Base-by-base conservation (phyloP, 2,888 invertebrate species). In the Athalia circularis region DNA sequence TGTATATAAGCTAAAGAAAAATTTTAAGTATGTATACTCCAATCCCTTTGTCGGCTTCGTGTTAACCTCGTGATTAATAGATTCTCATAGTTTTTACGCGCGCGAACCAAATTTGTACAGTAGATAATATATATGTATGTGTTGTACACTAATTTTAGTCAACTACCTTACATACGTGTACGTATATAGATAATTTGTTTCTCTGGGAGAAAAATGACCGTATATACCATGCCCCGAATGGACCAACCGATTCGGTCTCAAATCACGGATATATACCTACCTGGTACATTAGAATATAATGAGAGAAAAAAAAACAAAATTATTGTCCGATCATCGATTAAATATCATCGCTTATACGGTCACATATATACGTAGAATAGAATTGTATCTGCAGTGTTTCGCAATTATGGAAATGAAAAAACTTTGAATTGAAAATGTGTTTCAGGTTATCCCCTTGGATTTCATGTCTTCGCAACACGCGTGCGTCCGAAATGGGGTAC, bases 11-110 rank as follows among this genome's bases (percentile, higher is more conserved):
- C 64, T 52, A 64, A 59, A 67, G 67, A 65, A 78, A 77, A 77
- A 67, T 79, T 68, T 78, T 61, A 75, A 75, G 75, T 64, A 64
- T 75, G 75, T 75, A 75, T 62, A 50, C 29, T 43, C 6, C 68
- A 5, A 80, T 29, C 29, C 82, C 84, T 84, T 83, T 84, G 83
- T 84, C 83, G 84, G 83, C 79, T 72, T 77, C 80, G 82, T 79
- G 82, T 83, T 84, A 81, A 82, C 81, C 77, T 81, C 82, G 81
- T 83, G 82, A 82, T 83, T 83, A 83, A 83, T 83, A 80, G 79
- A 79, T 80, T 79, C 78, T 81, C 79, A 79, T 78, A 77, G 78
- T 80, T 81, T 80, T 80, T 80, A 81, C 81, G 82, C 80, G 80
- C 81, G 82, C 81, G 80, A 82, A 83, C 83, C 77, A 80, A 11